Percentiles rank a stretch among this genome's conserved stretches.
These are phyloP conservation scores for Sebastes schlegelii DNA, from an alignment of 2,113 vertebrate genomes.

Conservation along the genomic window DNA sequence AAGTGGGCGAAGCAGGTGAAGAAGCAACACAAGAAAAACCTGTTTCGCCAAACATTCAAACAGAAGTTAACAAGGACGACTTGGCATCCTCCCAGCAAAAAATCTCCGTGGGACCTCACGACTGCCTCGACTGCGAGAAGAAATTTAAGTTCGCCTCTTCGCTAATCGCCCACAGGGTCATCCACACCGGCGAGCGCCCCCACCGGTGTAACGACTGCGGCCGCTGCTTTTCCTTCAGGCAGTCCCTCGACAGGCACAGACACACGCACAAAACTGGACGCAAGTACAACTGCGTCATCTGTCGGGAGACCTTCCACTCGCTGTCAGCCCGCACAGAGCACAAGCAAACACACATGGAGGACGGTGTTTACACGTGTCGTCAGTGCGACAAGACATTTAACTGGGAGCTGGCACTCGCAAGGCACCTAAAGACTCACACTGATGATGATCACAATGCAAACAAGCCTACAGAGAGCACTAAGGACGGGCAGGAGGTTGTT, in stretches of 20 bases:
- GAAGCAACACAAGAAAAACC: slow-evolving; percentile 15
- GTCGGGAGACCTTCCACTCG: slow-evolving; percentile 52
- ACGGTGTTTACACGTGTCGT: slow-evolving; percentile 23
- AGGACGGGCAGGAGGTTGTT: not conserved
- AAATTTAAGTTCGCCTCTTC: slow-evolving; percentile 87
- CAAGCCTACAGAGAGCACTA: not conserved
- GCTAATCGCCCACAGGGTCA: slow-evolving; percentile 84
- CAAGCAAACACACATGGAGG: slow-evolving; percentile 60
- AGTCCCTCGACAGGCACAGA: slow-evolving; percentile 77
- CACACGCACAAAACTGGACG: slow-evolving; percentile 59
- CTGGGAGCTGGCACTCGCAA: slow-evolving; percentile 60
- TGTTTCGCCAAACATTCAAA: not conserved
- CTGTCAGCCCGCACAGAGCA: slow-evolving; percentile 52
- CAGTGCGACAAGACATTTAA: slow-evolving; percentile 54
- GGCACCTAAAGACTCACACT: slow-evolving; percentile 70
- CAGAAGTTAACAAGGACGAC: not conserved
- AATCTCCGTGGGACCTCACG: slow-evolving; percentile 47
- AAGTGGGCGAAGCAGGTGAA: not conserved
- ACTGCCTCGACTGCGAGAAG: slow-evolving; percentile 84
- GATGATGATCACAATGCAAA: slow-evolving; percentile 38
- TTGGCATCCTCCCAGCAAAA: not conserved
- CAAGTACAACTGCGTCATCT: slow-evolving; percentile 52
- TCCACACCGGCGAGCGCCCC: slow-evolving; percentile 80
- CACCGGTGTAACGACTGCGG: slow-evolving; percentile 76
- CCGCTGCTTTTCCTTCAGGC: slow-evolving; percentile 78